These are phyloP conservation scores for Mirounga angustirostris DNA, from an alignment of 2,113 vertebrate species.

Conservation along the genomic window DNA sequence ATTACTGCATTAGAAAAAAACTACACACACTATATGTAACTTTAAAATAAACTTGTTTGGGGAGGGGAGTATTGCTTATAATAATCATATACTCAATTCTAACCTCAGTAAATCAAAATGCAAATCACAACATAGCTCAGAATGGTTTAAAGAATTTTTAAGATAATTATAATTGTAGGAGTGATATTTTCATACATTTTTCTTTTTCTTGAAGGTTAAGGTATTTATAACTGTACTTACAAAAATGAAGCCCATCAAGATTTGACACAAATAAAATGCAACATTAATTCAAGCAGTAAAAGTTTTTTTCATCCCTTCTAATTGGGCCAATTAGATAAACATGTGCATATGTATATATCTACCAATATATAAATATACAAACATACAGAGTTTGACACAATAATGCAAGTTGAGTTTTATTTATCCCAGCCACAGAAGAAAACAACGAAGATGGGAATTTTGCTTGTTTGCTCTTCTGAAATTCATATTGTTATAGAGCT, in stretches of 20 bases:
- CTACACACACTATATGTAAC: not conserved
- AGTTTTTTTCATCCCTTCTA: not conserved
- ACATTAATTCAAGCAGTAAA: not conserved
- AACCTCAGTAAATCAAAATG: conserved; percentile 30
- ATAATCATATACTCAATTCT: conserved; percentile 5
- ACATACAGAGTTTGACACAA: not conserved
- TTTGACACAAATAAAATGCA: conserved; percentile 19
- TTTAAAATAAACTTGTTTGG: conserved; percentile 26
- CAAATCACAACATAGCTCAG: not conserved
- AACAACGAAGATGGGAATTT: not conserved
- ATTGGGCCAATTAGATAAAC: not conserved
- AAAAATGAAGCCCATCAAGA: not conserved
- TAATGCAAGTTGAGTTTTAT: not conserved
- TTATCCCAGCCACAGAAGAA: conserved; percentile 26
- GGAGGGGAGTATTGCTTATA: not conserved
- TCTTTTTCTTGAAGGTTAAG: not conserved
- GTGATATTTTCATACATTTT: not conserved
- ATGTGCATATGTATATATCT: not conserved
- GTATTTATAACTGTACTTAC: conserved; percentile 5
- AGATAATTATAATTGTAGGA: not conserved
- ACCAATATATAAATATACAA: not conserved
- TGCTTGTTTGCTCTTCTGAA: not conserved
- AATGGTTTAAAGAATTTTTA: not conserved
- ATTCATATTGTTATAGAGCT: not conserved
- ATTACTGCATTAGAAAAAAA: conserved; percentile 43